Percentiles rank a stretch among this genome's conserved stretches.
phyloP scores from a whole-genome alignment of 2,888 invertebrate species.

The Amphipyra tragopoginis region DNA sequence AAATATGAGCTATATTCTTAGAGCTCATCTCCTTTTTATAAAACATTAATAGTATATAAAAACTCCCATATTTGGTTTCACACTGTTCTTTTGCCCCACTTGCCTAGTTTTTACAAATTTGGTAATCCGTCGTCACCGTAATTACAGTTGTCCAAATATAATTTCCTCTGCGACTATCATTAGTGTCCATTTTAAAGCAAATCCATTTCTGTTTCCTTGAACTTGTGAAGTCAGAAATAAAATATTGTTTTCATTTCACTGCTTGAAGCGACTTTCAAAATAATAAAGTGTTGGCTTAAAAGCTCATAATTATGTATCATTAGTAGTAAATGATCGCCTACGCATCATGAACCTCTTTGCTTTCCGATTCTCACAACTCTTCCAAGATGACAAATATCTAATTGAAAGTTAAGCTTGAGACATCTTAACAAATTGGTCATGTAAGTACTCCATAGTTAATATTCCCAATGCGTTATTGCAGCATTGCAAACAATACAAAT shows the following conservation, averaged over 20 bases:
- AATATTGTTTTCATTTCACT: slow-evolving; percentile 29
- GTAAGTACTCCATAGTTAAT: slow-evolving; percentile 10
- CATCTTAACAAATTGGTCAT: slow-evolving; percentile 3
- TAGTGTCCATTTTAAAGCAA: slow-evolving; percentile 45
- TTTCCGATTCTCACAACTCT: slow-evolving; percentile 35
- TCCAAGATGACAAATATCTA: slow-evolving; percentile 19
- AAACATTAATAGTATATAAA: slow-evolving; percentile 44
- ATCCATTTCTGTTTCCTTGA: slow-evolving; percentile 51
- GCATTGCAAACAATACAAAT: slow-evolving; percentile 27
- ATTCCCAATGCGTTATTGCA: slow-evolving; percentile 19
- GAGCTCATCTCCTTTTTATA: slow-evolving; percentile 24
- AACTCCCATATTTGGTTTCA: slow-evolving; percentile 36
- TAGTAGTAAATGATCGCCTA: slow-evolving; percentile 44
- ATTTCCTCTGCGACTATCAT: slow-evolving; percentile 51
- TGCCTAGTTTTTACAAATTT: slow-evolving; percentile 56
- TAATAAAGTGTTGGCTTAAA: slow-evolving; percentile 42
- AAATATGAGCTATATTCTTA: slow-evolving; percentile 18
- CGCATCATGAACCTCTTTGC: slow-evolving; percentile 29
- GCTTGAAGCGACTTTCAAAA: slow-evolving; percentile 36
- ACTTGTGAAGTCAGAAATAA: slow-evolving; percentile 39
- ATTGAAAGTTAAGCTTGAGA: slow-evolving; percentile 14
- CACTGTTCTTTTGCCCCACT: slow-evolving; percentile 47
- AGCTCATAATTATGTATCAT: slow-evolving; percentile 47
- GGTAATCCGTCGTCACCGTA: slow-evolving; percentile 46
- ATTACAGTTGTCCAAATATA: slow-evolving; percentile 55